Evolutionary conservation across 1,140 invertebrate species (phyloP).

Genomic region (Plutomurus gul): DNA sequence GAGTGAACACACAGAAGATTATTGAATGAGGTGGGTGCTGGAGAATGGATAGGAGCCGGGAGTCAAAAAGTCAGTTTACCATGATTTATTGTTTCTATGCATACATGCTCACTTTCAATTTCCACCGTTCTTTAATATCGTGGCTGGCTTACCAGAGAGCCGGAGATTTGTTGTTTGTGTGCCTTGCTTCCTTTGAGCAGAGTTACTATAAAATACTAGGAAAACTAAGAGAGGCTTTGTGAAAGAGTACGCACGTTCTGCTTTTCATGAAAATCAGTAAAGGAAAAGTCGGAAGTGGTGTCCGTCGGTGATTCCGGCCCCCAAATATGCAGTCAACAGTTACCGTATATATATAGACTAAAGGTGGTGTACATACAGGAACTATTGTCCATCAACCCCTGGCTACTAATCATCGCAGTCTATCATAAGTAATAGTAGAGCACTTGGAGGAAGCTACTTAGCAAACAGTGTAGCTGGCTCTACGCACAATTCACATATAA

Average conservation of each 20-base stretch:
- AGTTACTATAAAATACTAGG: no score
- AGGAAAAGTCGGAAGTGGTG: not conserved
- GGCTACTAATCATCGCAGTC: no score
- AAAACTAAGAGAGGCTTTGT: not conserved
- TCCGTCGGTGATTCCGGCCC: not conserved
- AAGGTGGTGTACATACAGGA: not conserved
- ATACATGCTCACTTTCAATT: conserved; percentile 12
- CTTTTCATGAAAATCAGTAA: not conserved
- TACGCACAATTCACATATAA: not conserved
- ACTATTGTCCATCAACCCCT: not conserved
- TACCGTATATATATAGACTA: not conserved
- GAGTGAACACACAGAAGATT: not conserved
- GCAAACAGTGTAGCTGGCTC: no score
- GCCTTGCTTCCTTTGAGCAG: no score
- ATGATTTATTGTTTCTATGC: conserved; percentile 14
- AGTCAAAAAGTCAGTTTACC: conserved; percentile 21
- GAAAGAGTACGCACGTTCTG: not conserved
- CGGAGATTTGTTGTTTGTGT: no score
- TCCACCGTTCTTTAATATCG: not conserved
- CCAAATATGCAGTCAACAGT: not conserved
- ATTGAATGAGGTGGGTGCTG: not conserved
- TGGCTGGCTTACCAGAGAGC: no score
- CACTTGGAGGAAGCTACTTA: no score
- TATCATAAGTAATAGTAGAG: no score
- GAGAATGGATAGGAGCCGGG: not conserved